Evolutionary conservation across 2,113 vertebrate genomes (phyloP).

Genomic region (Oncorhynchus clarkii): DNA sequence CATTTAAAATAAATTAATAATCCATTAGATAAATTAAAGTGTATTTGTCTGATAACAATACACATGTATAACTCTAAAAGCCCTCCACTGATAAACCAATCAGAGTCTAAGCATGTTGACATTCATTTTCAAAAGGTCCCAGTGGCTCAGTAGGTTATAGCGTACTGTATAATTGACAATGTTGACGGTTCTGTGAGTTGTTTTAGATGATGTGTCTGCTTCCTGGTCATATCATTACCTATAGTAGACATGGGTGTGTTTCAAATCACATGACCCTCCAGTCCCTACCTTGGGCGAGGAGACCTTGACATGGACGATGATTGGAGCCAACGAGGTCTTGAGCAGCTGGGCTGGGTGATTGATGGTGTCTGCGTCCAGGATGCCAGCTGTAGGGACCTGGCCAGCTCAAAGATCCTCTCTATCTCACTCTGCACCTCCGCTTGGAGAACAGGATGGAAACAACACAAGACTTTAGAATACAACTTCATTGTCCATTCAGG

Average conservation of each 20-base stretch:
- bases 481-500: too few relatives aligned
- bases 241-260: not conserved
- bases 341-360: constrained; percentile 94
- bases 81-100: not conserved
- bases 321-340: constrained; percentile 93
- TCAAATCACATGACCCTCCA: not conserved
- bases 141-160: too few relatives aligned
- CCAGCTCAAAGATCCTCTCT: constrained; percentile 94
- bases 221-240: not conserved
- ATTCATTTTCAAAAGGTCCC: not conserved
- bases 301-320: constrained; percentile 96
- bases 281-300: constrained; percentile 88
- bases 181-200: too few relatives aligned
- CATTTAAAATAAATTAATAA: not conserved
- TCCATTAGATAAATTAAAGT: not conserved
- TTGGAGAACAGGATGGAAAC: constrained; percentile 40
- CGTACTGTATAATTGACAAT: not conserved
- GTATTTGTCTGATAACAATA: not conserved
- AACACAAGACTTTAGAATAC: not conserved
- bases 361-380: constrained; percentile 94
- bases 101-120: not conserved
- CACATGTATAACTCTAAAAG: too few relatives aligned
- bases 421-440: constrained; percentile 97
- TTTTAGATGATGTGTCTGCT: too few relatives aligned
- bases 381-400: constrained; percentile 93